Percentiles rank a stretch among this genome's conserved stretches.
These are phyloP conservation scores for Manacus vitellinus DNA, from an alignment of 2,113 vertebrate genomes.

Conservation along the genomic window DNA sequence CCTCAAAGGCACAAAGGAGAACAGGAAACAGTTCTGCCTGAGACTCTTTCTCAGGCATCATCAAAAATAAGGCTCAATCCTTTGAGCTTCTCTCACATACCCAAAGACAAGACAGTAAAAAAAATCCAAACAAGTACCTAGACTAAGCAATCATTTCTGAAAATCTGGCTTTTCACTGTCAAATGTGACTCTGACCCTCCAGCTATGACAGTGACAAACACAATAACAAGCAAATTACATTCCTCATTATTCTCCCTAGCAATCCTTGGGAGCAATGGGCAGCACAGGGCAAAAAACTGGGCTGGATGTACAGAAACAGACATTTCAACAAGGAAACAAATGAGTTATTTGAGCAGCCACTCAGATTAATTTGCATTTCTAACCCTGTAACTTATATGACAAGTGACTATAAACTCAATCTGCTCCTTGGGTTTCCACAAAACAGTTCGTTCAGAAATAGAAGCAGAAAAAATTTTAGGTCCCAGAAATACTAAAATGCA, in stretches of 20 bases:
- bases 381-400: background rate
- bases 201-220: background rate
- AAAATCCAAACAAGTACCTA: background rate
- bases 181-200: background rate
- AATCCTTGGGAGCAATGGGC: background rate
- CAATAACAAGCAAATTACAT: background rate
- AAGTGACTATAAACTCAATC: background rate
- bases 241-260: background rate
- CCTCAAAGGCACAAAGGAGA: slow-evolving; percentile 14
- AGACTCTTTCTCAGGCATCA: background rate
- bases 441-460: background rate
- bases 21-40: slow-evolving; percentile 10
- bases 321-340: background rate
- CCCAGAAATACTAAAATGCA: background rate
- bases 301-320: background rate
- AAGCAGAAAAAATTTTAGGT: background rate
- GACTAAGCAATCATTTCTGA: background rate
- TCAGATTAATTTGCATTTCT: background rate
- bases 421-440: background rate
- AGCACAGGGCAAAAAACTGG: background rate
- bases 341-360: background rate
- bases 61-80: background rate
- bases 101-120: background rate
- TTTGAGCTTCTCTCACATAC: background rate
- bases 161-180: background rate